A percentile compares a stretch with the other conserved stretches of the same genome.
These are phyloP conservation scores for Xiphophorus hellerii DNA, from an alignment of 2,113 vertebrate genomes.

Conservation along the genomic window DNA sequence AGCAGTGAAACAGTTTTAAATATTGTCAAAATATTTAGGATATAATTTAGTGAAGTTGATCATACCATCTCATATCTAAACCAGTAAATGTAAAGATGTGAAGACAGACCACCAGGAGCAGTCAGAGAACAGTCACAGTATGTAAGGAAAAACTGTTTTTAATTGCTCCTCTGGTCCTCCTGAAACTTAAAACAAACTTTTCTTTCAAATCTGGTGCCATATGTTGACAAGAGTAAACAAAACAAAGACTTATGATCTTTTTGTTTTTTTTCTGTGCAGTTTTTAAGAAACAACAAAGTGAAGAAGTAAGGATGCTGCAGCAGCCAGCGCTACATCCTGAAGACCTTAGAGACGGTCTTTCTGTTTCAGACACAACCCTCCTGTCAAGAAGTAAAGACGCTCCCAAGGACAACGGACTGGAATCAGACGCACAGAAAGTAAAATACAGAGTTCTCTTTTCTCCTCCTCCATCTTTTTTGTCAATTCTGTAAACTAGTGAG, in stretches of 20 bases:
- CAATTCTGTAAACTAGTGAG: slow-evolving; percentile 49
- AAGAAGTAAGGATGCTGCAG: slow-evolving; percentile 59
- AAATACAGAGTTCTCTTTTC: slow-evolving; percentile 1
- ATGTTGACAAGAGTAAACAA: slow-evolving; percentile 47
- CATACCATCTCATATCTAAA: neutral
- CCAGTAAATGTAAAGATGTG: slow-evolving; percentile 9
- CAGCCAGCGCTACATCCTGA: slow-evolving; percentile 77
- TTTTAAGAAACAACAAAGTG: slow-evolving; percentile 47
- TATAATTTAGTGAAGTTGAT: neutral
- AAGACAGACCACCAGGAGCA: slow-evolving; percentile 26
- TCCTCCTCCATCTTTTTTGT: slow-evolving; percentile 12
- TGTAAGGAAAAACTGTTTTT: slow-evolving; percentile 35
- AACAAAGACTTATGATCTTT: slow-evolving; percentile 8
- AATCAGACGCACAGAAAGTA: slow-evolving; percentile 23
- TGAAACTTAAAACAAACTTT: slow-evolving; percentile 53
- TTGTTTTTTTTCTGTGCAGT: slow-evolving; percentile 22
- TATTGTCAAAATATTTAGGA: neutral
- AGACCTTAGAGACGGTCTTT: slow-evolving; percentile 13
- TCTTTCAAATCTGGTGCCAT: slow-evolving; percentile 32
- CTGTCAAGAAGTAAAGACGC: slow-evolving; percentile 10
- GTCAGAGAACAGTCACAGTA: slow-evolving; percentile 42
- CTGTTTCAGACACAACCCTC: slow-evolving; percentile 7
- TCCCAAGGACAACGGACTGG: slow-evolving; percentile 20
- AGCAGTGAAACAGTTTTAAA: neutral
- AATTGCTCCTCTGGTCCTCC: slow-evolving; percentile 55